Conservation (phyloP, 2,888 invertebrate species). For the Himalopsyche tibetana region DNA sequence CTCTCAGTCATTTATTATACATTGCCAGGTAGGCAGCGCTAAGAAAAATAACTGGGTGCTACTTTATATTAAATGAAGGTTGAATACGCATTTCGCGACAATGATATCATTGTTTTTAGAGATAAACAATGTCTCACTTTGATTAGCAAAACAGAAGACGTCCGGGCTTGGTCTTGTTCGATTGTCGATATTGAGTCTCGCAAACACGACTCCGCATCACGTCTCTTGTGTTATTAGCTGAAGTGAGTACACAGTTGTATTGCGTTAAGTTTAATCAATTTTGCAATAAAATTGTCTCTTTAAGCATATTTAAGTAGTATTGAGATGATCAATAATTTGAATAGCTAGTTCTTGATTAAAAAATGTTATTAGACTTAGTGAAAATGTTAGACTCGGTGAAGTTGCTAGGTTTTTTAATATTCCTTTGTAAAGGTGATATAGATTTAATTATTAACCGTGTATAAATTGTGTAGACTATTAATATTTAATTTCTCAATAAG, state of each 20-base stretch:
- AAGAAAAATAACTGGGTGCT: slow-evolving; percentile 62
- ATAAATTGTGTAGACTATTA: slow-evolving; percentile 46
- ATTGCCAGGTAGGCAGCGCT: slow-evolving; percentile 47
- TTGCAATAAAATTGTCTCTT: slow-evolving; percentile 47
- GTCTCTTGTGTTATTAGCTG: neutral
- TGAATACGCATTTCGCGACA: slow-evolving; percentile 45
- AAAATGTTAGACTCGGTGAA: slow-evolving; percentile 60
- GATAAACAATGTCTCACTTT: slow-evolving; percentile 39
- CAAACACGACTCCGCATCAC: too few relatives aligned
- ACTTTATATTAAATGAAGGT: slow-evolving; percentile 57
- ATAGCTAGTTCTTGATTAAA: slow-evolving; percentile 56
- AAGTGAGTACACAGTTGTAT: neutral
- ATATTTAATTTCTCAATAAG: slow-evolving; percentile 59
- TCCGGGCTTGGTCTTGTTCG: neutral
- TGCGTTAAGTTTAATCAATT: slow-evolving; percentile 43
- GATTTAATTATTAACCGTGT: slow-evolving; percentile 50
- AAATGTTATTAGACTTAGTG: slow-evolving; percentile 62
- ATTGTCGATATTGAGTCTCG: too few relatives aligned
- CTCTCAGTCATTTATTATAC: slow-evolving; percentile 40
- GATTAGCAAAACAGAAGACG: slow-evolving; percentile 12
- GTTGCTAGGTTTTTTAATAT: slow-evolving; percentile 65
- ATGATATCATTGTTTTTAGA: slow-evolving; percentile 5
- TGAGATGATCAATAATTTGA: slow-evolving; percentile 54
- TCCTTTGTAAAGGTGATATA: slow-evolving; percentile 65
- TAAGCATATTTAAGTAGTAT: slow-evolving; percentile 45